Evolutionary conservation across 2,888 invertebrate species (phyloP).

Genomic region (Xestia sexstrigata): DNA sequence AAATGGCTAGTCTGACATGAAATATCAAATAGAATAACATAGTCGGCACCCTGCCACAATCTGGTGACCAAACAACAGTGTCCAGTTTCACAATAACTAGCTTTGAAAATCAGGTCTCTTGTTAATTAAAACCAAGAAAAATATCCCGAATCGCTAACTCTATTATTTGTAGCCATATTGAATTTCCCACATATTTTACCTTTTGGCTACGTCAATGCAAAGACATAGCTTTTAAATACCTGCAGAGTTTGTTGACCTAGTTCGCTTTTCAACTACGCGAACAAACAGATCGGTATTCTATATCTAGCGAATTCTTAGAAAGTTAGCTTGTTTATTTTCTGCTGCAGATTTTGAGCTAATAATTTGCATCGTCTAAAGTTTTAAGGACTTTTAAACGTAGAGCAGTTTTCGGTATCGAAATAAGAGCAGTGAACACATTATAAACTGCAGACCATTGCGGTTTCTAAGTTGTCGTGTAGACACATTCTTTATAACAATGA

Average conservation of each 20-base stretch:
- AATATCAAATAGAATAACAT: not conserved
- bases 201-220: constrained; percentile 50
- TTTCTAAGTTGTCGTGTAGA: not conserved
- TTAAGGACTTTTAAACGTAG: constrained; percentile 3
- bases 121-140: constrained; percentile 19
- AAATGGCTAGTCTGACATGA: not conserved
- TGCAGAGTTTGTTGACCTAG: constrained; percentile 61
- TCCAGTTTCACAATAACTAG: not conserved
- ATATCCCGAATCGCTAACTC: constrained; percentile 9
- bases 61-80: not conserved
- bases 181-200: constrained; percentile 39
- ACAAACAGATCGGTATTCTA: constrained; percentile 59
- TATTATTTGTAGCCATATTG: constrained; percentile 35
- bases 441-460: not conserved
- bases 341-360: constrained; percentile 39
- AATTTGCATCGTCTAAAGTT: constrained; percentile 28
- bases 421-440: not conserved
- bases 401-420: not conserved
- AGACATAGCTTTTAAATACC: constrained; percentile 64
- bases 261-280: constrained; percentile 56
- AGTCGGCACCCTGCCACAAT: not conserved
- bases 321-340: constrained; percentile 36
- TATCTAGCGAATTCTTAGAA: constrained; percentile 37
- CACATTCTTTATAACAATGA: not conserved
- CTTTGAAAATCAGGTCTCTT: not conserved